These are phyloP conservation scores for Lota lota DNA, from an alignment of 2,113 vertebrate species.

Conservation along the genomic window DNA sequence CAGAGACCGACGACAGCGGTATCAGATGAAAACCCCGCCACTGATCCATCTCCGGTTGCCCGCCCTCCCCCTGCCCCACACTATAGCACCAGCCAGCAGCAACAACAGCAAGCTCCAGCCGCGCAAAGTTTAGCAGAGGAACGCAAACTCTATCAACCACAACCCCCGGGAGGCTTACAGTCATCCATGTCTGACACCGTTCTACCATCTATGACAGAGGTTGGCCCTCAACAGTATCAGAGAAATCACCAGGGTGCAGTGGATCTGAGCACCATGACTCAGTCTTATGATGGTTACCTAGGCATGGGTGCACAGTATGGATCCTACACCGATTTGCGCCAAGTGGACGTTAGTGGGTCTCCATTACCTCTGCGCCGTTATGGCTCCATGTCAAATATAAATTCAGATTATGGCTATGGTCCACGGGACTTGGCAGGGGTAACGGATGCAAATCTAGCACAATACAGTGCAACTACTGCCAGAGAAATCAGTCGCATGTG, in stretches of 20 bases:
- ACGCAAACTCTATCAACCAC: conserved; percentile 73
- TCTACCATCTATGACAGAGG: conserved; percentile 76
- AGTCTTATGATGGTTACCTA: conserved; percentile 85
- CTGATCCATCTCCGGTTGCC: conserved; percentile 56
- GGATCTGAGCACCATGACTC: conserved; percentile 89
- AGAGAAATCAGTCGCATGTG: conserved; percentile 98
- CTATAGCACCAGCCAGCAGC: conserved; percentile 65
- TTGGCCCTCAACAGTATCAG: conserved; percentile 79
- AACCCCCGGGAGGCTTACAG: conserved; percentile 80
- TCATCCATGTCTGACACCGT: conserved; percentile 97
- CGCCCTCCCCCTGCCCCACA: conserved; percentile 60
- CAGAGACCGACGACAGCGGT: conserved; percentile 76
- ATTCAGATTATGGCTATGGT: conserved; percentile 83
- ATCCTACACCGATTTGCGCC: conserved; percentile 91
- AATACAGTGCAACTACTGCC: conserved; percentile 94
- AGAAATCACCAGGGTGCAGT: conserved; percentile 83
- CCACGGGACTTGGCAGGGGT: conserved; percentile 78
- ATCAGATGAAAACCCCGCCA: conserved; percentile 72
- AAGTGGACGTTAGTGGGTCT: conserved; percentile 79
- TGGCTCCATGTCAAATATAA: conserved; percentile 94
- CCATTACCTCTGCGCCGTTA: conserved; percentile 89
- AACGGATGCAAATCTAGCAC: conserved; percentile 91
- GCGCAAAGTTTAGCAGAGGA: conserved; percentile 75
- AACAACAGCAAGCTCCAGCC: conserved; percentile 69
- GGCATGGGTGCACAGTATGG: conserved; percentile 91